Evolutionary conservation across 2,888 invertebrate species (phyloP), one percentile per base, ranked within the genome.

Genomic region (Podabrus alpinus): DNA sequence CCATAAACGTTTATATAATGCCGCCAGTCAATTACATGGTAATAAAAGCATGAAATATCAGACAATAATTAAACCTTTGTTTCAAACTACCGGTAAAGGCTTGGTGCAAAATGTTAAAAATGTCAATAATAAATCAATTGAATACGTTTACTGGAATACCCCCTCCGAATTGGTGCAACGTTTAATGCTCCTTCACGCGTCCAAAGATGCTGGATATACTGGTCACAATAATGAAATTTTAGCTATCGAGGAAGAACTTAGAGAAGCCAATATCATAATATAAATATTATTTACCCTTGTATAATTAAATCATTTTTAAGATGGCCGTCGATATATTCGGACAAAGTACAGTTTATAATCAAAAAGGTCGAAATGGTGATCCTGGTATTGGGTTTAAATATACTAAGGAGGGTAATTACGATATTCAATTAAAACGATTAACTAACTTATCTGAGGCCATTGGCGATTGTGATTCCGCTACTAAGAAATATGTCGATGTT

Each of bases 41-140:
- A 73, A 16, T 13, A 68, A 25, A 64, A 68, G 74, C 19, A 21
- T 61, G 15, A 78, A 75, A 59, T 80, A 80, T 71, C 61, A 70
- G 59, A 19, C 69, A n/a, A 75, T 79, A 67, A 71, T 64, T 24
- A 73, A 45, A 66, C 69, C 69, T 1, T 60, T 64, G n/a, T 9
- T 66, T 21, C 11, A 9, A 9, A 11, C 19, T 66, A 19, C 7
- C 15, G n/a, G 10, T 11, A 60, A 70, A 17, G 11, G 15, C 11
- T 66, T 64, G 59, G 4, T 62, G 2, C 64, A 62, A 64, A 13
- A 75, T 25, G 45, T 17, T 5, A 19, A 19, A 19, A 19, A 19
- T 19, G 66, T 29, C 11, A 71, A 45, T 21, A n/a, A 29, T 25
- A 72, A 60, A 15, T 13, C 67, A 1, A 15, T 19, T 2, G 61